Conservation (phyloP, 2,113 vertebrate species). For the Passer montanus region DNA sequence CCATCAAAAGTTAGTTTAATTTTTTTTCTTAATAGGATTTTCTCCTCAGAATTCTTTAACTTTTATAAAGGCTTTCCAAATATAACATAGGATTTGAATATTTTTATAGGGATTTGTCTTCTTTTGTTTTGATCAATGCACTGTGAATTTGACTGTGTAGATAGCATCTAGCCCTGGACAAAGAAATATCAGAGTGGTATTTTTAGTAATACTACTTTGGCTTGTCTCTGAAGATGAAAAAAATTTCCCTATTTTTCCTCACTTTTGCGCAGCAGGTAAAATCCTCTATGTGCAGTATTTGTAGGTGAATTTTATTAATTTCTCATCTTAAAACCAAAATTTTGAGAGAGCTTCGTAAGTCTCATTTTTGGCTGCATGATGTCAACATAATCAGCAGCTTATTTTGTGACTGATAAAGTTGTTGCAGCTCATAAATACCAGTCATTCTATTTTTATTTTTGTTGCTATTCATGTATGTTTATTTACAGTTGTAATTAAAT, state of each 20-base stretch:
- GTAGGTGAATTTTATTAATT: not conserved
- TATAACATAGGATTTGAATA: not conserved
- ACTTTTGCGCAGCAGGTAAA: not conserved
- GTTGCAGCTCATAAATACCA: not conserved
- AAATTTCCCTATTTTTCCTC: not conserved
- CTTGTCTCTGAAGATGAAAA: not conserved
- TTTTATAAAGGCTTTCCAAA: not conserved
- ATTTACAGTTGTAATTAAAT: conserved; percentile 24
- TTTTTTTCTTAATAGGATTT: not conserved
- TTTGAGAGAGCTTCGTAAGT: not conserved
- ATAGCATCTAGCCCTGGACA: not conserved
- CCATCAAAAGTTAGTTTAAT: not conserved
- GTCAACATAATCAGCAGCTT: not conserved
- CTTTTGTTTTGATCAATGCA: not conserved
- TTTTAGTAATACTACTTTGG: not conserved
- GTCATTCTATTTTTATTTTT: not conserved
- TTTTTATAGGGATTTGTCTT: not conserved
- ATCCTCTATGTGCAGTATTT: not conserved
- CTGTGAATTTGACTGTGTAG: not conserved
- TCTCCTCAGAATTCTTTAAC: not conserved
- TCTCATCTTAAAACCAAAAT: not conserved
- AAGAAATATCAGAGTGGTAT: not conserved
- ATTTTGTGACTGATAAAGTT: not conserved
- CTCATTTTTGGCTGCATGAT: not conserved
- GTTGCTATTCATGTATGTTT: not conserved